Conservation (phyloP, 1,140 invertebrate genomes). For the Drosophila nebulosa region DNA sequence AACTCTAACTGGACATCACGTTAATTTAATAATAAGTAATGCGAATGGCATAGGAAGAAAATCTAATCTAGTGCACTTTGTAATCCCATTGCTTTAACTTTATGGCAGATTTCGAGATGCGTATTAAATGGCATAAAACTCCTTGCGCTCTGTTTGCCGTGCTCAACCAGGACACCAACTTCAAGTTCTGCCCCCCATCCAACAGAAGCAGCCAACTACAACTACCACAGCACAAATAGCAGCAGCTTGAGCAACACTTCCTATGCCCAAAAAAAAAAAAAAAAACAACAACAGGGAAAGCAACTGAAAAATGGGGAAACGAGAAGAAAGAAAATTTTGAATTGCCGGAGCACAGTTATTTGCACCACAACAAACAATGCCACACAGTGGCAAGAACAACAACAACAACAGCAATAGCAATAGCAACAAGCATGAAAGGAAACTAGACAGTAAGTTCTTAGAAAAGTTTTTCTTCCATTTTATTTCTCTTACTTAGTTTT, state of each 20-base stretch:
- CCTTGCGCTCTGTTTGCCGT: constrained; percentile 25
- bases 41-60: no score
- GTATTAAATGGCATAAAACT: constrained; percentile 39
- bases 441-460: constrained; percentile 48
- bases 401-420: constrained; percentile 29
- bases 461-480: constrained; percentile 46
- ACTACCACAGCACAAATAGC: constrained; percentile 6
- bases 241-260: constrained; percentile 56
- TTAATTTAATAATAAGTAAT: no score
- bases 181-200: neutral
- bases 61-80: constrained; percentile 7
- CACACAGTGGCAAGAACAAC: constrained; percentile 28
- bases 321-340: constrained; percentile 2
- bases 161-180: neutral
- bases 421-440: constrained; percentile 14
- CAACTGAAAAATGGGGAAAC: neutral
- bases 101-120: neutral
- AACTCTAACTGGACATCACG: no score
- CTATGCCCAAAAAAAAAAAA: constrained; percentile 22
- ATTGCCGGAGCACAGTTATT: constrained; percentile 41
- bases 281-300: neutral
- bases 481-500: neutral
- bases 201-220: neutral
- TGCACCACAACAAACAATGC: constrained; percentile 62
- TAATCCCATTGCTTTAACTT: neutral